Evolutionary conservation across 1,140 invertebrate genomes (phyloP), one percentile per base, ranked within the genome.

Genomic region (Holotrichia oblita): DNA sequence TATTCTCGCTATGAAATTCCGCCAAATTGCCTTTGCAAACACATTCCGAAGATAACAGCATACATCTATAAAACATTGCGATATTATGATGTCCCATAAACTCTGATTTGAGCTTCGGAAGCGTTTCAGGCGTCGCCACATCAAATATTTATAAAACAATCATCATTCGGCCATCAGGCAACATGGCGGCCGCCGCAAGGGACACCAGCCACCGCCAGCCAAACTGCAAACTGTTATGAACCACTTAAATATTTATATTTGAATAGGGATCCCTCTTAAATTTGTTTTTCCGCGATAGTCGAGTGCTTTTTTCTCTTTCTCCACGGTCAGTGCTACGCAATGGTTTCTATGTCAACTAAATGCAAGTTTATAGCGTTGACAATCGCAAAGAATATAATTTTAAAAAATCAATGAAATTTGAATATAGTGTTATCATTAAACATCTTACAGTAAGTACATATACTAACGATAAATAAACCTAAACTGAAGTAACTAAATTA

Each of bases 81-180:
- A 85, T 83, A 85, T 86, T 86, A 86, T 86, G 85, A 86, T 84
- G 85, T 85, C 83, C 84, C 85, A 86, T 86, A 86, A 86, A 86
- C 84, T 84, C 85, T 86, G 85, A 86, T 86, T 86, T 86, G 84
- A 84, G 82, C 83, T 40, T 79, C 77, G 61, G 79, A 80, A 82
- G 78, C 80, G 82, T 78, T 82, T 73, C 82, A 61, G 80, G 81
- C 80, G 82, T 76, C 77, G 80, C 80, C 42, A 22, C 79, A 85
- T 87, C 81, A 85, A 86, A 85, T 86, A 87, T 87, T 87, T 85
- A 87, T 86, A 84, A 86, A 86, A 86, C 86, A 87, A 87, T 87
- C 86, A 87, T 87, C 86, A 85, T 87, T 86, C 85, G 85, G 80
- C 85, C 86, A 87, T 87, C 86, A 86, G 81, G 81, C 85, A 86